Evolutionary conservation across 2,888 invertebrate species (phyloP).

Genomic region (Spicauda simplicius): DNA sequence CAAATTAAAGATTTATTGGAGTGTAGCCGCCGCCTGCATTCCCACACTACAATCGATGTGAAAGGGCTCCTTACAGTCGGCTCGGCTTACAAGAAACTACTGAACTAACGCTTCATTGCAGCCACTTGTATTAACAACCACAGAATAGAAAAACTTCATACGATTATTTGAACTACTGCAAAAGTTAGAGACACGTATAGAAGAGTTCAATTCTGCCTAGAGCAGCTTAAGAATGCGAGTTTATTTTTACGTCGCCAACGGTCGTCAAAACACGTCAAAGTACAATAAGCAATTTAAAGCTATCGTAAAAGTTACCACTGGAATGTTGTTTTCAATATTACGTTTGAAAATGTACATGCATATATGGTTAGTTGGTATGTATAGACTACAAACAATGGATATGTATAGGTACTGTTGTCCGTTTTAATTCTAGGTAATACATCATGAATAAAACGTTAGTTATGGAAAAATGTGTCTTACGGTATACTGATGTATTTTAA

Average conservation of each 20-base stretch:
- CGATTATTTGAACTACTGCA: conserved; percentile 8
- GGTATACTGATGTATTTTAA: too few species aligned
- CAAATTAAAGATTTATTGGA: conserved; percentile 16
- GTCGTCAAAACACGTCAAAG: conserved; percentile 35
- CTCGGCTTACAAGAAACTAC: conserved; percentile 31
- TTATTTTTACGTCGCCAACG: conserved; percentile 21
- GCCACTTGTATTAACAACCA: conserved; percentile 33
- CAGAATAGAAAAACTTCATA: conserved; percentile 7
- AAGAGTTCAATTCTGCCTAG: background rate
- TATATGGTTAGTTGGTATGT: background rate
- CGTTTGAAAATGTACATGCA: background rate
- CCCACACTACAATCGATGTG: conserved; percentile 31
- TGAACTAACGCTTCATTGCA: conserved; percentile 38
- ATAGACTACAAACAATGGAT: too few species aligned
- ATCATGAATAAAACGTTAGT: too few species aligned
- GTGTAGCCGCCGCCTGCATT: conserved; percentile 4
- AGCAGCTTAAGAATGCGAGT: background rate
- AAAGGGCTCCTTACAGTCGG: conserved; percentile 24
- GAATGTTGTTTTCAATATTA: background rate
- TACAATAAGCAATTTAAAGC: conserved; percentile 35
- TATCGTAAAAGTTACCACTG: background rate
- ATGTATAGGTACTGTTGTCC: too few species aligned
- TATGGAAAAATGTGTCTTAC: too few species aligned
- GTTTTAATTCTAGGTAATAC: too few species aligned
- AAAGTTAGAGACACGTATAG: background rate